Base-by-base conservation (phyloP, 1,140 invertebrate species). In the Drosophila albomicans region DNA sequence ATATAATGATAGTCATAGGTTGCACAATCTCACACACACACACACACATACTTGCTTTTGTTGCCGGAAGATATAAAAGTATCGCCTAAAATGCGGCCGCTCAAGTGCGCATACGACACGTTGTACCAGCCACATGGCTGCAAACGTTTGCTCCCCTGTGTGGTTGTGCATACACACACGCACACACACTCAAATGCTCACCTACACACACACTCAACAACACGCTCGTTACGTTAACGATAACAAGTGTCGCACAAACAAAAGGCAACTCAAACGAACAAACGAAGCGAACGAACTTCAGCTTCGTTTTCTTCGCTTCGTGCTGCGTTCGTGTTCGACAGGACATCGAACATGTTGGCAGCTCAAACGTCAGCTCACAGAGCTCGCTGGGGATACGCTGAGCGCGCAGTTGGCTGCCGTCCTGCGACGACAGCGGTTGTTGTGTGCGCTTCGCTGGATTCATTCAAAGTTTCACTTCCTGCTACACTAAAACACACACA, bases 71-170 rank as follows among this genome's bases (percentile, higher is more conserved):
- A 74, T 67, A 75, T 78, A 75, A 78, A 75, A 78, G 58, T 77
- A 77, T 73, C 64, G 62, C 70, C 71, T 73, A 78, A 67, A 78
- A 67, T 74, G 70, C 64, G 63, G 75, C 78, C 85, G 78, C 71
- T 85, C 75, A 89, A 89, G 86, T 89, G 85, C 78, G 85, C 85
- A 89, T 89, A 90, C 85, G 75, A 89, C 85, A 89, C 78, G 85
- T 89, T 89, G 82, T 75, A 78, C 4, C 16, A 3, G 46, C 46
- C 43, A 61, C 38, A 61, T 58, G 38, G 67, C 67, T 70, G 58
- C 58, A 62, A 70, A 54, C 11, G 58, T 45, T 25, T 52, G 20
- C 58, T 51, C 8, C 54, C 51, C 58, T 8, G 67, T 63, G 58
- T 54, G 46, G 58, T 61, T 61, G 30, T 35, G 7, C 52, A 57